Evolutionary conservation across 2,113 vertebrate species (phyloP), one percentile per base, ranked within the genome.

Genomic region (Sakesphorus luctuosus): DNA sequence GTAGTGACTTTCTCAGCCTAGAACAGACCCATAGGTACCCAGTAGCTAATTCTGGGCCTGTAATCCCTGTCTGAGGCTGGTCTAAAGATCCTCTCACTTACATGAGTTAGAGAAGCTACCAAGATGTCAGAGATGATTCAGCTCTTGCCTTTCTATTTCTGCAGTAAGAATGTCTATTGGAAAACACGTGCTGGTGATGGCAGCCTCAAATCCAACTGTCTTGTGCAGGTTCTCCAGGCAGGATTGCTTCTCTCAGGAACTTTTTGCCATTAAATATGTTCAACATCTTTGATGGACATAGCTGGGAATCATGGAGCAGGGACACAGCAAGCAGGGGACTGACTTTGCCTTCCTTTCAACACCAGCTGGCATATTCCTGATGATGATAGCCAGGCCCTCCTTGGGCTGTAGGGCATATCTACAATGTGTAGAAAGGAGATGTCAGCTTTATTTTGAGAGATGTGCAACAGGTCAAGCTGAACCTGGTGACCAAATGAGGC

Each of bases 211-310:
- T 35, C n/a, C 68, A 73, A 15, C 59, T 25, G 43, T 26, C 9
- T 18, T 0, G 0, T 5, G 72, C 62, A 28, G 31, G 35, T 11
- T 86, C 29, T 56, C 19, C 0, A 2, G 28, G n/a, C 6, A 2
- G 58, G 58, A 89, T 58, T 33, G 49, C 40, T 77, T 43, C 56
- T 40, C 63, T 43, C 55, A 21, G 9, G 8, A 31, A 6, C 4
- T 19, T 20, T 21, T 53, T 15, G 40, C 28, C 40, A 33, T 59
- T 9, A 10, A 50, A 20, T 5, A 3, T 63, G 10, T 66, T 82
- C 33, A 25, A 28, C 23, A 3, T 15, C 69, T 44, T 59, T 35
- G 71, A 24, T 2, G 23, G 66, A 24, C 20, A 7, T 3, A 33
- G 55, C 40, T 78, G 47, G 40, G 71, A 36, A 1, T 28, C 4